A percentile compares a stretch with the other conserved stretches of the same genome.
phyloP scores from a whole-genome alignment of 2,888 invertebrate species.

The Aelia acuminata region DNA sequence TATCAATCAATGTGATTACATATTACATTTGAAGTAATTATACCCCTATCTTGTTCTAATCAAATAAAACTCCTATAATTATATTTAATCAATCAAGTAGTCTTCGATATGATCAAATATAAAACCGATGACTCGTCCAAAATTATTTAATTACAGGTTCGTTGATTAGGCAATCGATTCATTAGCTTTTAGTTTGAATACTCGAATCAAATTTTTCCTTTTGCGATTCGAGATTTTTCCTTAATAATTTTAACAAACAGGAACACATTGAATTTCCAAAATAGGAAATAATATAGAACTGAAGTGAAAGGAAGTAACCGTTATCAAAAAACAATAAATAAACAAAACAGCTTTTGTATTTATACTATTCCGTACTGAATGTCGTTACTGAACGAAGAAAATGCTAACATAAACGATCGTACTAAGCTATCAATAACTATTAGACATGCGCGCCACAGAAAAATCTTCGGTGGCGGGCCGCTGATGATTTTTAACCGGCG shows the following conservation, averaged over 20 bases:
- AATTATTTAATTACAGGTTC: constrained; percentile 6
- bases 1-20: neutral
- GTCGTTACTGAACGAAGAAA: neutral
- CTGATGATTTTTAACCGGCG: no score
- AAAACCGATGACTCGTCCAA: neutral
- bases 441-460: no score
- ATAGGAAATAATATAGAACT: no score
- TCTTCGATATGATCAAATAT: neutral
- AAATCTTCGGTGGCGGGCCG: no score
- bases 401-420: neutral
- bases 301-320: no score
- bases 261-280: no score
- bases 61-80: neutral
- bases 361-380: neutral
- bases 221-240: no score
- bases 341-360: no score
- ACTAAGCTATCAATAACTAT: no score
- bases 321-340: no score
- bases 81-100: neutral
- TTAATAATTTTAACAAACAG: no score
- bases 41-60: neutral
- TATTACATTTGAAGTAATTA: neutral
- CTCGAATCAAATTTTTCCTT: no score
- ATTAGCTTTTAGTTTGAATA: neutral
- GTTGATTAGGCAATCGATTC: neutral